Base-by-base conservation (phyloP, 2,797 vertebrate genomes). In the Neosalanx taihuensis region DNA sequence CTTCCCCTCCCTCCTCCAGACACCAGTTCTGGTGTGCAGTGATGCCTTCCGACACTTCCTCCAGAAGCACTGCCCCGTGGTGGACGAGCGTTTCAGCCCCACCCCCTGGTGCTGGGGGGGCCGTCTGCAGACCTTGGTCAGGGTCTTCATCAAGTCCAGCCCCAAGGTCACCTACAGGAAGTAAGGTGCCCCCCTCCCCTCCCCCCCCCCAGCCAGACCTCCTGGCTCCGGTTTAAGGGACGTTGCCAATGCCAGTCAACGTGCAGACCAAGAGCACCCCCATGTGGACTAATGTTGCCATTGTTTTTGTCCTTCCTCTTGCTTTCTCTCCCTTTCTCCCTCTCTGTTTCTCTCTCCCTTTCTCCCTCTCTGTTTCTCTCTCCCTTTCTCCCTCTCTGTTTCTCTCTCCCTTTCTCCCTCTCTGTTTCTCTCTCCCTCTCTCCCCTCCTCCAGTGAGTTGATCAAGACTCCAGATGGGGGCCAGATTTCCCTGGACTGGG, bases 61-160 rank as follows among this genome's bases (percentile, higher is more conserved):
- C 76, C 81, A 76, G 73, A 85, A 82, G 46, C 86, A 90, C 79
- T 94, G 93, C 78, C 94, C 95, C 0, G 70, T 92, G 12, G 90
- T 93, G 17, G 3, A 58, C 0, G 92, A 94, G 78, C 71, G 76
- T 20, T 95, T 94, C 88, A 87, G 83, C 64, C 95, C 94, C 15
- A 95, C 94, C 0, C 87, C 89, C 0, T 95, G 95, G 94, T 95
- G 95, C 86, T 91, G 92, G 84, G 94, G 93, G 9, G 94, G 95
- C 17, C 84, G 90, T 3, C 66, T 96, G 49, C 94, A 96, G 84
- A 96, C 94, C 10, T 85, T 96, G 64, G 81, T 94, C 23, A 84
- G 49, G 6, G 89, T 87, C 49, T 10, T 90, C 15, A 73, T 95
- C 76, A 92, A 93, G 57, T 89, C 93, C 80, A 87, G 33, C 71